Evolutionary conservation across 2,888 invertebrate species (phyloP).

Genomic region (Hypomecis punctinalis): DNA sequence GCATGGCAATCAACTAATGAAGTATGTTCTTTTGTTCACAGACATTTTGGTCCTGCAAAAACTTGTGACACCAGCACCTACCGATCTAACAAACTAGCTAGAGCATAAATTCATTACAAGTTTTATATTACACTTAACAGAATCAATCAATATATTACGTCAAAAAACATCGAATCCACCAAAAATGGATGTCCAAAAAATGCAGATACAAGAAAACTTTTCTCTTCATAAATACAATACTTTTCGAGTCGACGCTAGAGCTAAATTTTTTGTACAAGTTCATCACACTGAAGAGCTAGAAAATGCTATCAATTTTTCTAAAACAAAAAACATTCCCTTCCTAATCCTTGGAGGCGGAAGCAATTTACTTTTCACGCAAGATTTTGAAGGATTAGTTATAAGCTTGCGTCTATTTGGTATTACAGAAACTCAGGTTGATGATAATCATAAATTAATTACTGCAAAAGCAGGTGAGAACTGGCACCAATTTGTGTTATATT

Average conservation of each 20-base stretch:
- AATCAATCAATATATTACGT: background rate
- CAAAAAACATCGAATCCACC: background rate
- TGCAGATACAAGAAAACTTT: conserved; percentile 2
- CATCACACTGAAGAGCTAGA: conserved; percentile 3
- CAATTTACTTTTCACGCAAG: conserved; percentile 13
- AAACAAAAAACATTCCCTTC: conserved; percentile 13
- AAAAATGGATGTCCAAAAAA: background rate
- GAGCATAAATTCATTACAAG: too few species aligned
- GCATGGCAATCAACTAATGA: background rate
- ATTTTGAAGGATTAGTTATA: conserved; percentile 20
- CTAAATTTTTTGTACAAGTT: conserved; percentile 7
- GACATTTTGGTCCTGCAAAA: conserved; percentile 9
- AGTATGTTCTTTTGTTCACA: conserved; percentile 14
- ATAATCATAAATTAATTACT: conserved; percentile 6
- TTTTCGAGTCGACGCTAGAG: conserved; percentile 3
- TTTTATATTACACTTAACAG: too few species aligned
- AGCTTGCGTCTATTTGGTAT: conserved; percentile 9
- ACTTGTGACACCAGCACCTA: conserved; percentile 1
- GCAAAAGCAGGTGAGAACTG: conserved; percentile 35
- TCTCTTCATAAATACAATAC: conserved; percentile 5
- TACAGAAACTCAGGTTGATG: conserved; percentile 3
- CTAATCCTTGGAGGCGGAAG: conserved; percentile 16
- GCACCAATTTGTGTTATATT: conserved; percentile 35
- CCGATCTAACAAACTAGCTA: background rate
- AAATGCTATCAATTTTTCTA: conserved; percentile 2